Evolutionary conservation across 2,113 vertebrate species (phyloP).

Genomic region (Paracanthobrama guichenoti): DNA sequence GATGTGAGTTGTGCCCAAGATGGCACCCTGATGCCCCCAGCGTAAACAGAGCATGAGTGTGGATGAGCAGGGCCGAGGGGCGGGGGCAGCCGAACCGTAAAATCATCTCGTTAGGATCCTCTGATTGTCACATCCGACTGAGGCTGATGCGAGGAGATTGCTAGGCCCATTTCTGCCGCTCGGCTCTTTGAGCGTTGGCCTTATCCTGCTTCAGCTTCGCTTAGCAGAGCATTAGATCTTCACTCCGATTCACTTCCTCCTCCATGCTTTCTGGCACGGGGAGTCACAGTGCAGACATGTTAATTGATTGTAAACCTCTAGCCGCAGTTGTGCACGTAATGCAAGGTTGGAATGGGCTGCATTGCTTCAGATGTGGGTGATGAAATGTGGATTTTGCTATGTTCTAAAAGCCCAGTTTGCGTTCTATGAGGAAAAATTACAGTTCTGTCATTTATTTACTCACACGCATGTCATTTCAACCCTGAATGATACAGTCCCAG

Average conservation of each 20-base stretch:
- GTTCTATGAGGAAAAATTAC: not conserved
- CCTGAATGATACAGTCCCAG: not conserved
- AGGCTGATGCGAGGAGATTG: conserved; percentile 42
- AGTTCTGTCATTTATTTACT: not conserved
- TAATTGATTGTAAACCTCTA: conserved; percentile 18
- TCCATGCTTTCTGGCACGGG: not conserved
- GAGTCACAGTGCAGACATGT: not conserved
- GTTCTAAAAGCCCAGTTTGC: not conserved
- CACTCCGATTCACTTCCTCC: conserved; percentile 20
- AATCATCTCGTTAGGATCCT: conserved; percentile 56
- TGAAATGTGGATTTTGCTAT: conserved; percentile 12
- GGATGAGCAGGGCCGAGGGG: conserved; percentile 26
- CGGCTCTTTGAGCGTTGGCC: not conserved
- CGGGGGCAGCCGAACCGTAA: conserved; percentile 44
- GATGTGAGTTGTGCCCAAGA: conserved; percentile 44
- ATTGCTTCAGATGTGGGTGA: not conserved
- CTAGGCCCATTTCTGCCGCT: not conserved
- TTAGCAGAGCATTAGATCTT: conserved; percentile 40
- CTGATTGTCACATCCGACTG: conserved; percentile 47
- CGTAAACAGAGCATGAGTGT: conserved; percentile 42
- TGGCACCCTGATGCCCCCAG: conserved; percentile 48
- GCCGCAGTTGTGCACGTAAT: not conserved
- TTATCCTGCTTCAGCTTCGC: conserved; percentile 27
- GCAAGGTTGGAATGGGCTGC: not conserved
- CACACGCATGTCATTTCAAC: not conserved